phyloP scores from a whole-genome alignment of 2,888 invertebrate genomes.

The Callyntrura sp. region DNA sequence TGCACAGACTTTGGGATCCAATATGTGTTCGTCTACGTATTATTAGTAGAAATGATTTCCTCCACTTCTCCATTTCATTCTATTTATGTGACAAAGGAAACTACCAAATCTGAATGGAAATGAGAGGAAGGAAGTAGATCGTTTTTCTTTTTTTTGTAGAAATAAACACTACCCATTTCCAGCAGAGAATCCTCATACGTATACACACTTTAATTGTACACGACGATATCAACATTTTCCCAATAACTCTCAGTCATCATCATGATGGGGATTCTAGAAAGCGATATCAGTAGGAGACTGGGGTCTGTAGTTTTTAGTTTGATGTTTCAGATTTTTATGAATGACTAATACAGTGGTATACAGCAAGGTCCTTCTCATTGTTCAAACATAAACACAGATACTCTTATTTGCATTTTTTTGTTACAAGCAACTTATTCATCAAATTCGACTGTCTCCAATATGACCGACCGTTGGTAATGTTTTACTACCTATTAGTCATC shows the following conservation, averaged over 20 bases:
- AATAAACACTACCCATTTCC: neutral
- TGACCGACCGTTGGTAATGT: constrained; percentile 64
- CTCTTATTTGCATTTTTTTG: constrained; percentile 68
- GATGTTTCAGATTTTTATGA: constrained; percentile 55
- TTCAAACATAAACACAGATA: no score
- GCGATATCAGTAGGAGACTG: constrained; percentile 40
- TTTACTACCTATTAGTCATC: constrained; percentile 75
- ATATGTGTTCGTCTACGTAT: neutral
- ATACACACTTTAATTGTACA: constrained; percentile 26
- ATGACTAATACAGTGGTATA: constrained; percentile 66
- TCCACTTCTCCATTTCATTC: constrained; percentile 13
- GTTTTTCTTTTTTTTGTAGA: constrained; percentile 35
- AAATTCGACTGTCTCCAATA: constrained; percentile 43
- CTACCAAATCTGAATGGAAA: neutral
- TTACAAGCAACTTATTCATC: constrained; percentile 64
- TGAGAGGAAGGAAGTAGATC: constrained; percentile 53
- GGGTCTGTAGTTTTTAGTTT: neutral
- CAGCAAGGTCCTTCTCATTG: neutral
- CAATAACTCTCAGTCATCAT: constrained; percentile 36
- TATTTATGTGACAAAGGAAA: constrained; percentile 8
- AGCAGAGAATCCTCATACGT: neutral
- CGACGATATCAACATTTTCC: constrained; percentile 3
- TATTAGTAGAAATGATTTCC: neutral
- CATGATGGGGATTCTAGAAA: constrained; percentile 34
- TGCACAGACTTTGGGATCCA: neutral